These are phyloP conservation scores for Lasaia peninsularis DNA, from an alignment of 1,140 invertebrate species.

Conservation along the genomic window DNA sequence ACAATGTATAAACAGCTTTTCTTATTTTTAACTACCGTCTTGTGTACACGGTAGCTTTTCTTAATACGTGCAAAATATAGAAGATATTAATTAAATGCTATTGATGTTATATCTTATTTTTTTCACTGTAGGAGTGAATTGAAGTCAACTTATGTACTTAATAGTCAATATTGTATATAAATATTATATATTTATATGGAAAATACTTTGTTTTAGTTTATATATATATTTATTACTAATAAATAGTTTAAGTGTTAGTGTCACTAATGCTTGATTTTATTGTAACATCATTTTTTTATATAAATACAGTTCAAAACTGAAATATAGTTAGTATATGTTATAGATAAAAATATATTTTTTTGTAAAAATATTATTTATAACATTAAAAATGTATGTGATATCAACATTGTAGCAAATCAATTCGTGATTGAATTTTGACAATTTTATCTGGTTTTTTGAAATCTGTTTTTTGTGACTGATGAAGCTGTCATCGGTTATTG, in stretches of 20 bases:
- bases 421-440: not conserved
- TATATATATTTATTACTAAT: constrained; percentile 26
- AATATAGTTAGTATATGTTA: not conserved
- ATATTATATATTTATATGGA: constrained; percentile 12
- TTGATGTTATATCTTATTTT: not conserved
- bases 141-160: constrained; percentile 17
- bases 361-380: not conserved
- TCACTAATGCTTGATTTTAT: constrained; percentile 38
- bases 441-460: not conserved
- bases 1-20: too few species aligned
- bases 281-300: not conserved
- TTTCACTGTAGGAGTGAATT: not conserved
- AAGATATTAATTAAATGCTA: not conserved
- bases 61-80: not conserved
- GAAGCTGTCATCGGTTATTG: not conserved
- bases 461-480: constrained; percentile 3
- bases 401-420: not conserved
- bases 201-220: constrained; percentile 8
- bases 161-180: constrained; percentile 10
- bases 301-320: constrained; percentile 2
- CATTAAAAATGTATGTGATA: not conserved
- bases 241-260: constrained; percentile 42
- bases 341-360: not conserved
- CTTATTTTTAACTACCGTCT: too few species aligned
- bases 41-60: not conserved